Percentiles rank a stretch among this genome's conserved stretches.
These are phyloP conservation scores for Neoitamus cyanurus DNA, from an alignment of 2,888 invertebrate species.

Conservation along the genomic window DNA sequence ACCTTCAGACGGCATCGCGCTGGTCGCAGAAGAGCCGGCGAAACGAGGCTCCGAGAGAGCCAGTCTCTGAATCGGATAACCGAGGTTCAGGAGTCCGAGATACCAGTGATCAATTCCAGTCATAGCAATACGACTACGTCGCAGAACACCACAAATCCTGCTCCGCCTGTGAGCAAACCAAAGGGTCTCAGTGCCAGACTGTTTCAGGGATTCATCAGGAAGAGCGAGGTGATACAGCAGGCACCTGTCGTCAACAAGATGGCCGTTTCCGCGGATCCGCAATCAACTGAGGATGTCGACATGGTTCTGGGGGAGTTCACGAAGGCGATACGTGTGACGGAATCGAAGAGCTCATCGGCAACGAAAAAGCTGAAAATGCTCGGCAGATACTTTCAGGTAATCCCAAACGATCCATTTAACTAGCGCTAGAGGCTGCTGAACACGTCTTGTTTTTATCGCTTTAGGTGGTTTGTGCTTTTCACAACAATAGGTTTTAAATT, in stretches of 20 bases:
- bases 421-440: conserved; percentile 18
- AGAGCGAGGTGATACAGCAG: conserved; percentile 26
- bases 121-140: conserved; percentile 13
- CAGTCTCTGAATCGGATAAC: conserved; percentile 87
- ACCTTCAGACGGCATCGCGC: conserved; percentile 68
- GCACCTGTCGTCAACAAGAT: conserved; percentile 52
- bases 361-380: conserved; percentile 72
- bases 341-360: conserved; percentile 62
- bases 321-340: conserved; percentile 63
- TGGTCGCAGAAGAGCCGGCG: conserved; percentile 71
- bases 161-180: conserved; percentile 49
- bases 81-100: conserved; percentile 80
- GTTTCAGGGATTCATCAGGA: conserved; percentile 54
- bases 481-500: conserved; percentile 51
- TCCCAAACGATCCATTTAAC: conserved; percentile 60
- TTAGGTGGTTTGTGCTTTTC: conserved; percentile 52
- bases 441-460: conserved; percentile 29
- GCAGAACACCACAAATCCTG: conserved; percentile 22
- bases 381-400: conserved; percentile 76
- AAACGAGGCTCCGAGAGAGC: conserved; percentile 79
- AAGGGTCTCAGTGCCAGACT: conserved; percentile 55
- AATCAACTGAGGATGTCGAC: conserved; percentile 64
- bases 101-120: conserved; percentile 56
- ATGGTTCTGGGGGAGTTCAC: conserved; percentile 64
- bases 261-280: conserved; percentile 46